Evolutionary conservation across 2,888 invertebrate genomes (phyloP).

Genomic region (Lithophane semibrunnea): DNA sequence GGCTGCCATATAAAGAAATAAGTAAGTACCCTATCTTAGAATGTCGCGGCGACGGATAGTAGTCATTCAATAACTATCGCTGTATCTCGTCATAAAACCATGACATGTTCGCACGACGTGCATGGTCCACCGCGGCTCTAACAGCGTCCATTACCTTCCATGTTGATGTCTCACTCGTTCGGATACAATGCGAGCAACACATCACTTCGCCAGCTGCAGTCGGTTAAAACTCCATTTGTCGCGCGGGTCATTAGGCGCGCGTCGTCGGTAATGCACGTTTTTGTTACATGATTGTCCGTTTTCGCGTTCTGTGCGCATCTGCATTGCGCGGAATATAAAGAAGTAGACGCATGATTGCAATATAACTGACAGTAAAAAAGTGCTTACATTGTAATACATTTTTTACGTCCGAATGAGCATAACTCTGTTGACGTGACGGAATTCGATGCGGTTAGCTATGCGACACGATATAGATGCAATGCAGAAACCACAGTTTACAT

Average conservation of each 20-base stretch:
- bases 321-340: conserved; percentile 52
- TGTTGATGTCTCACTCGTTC: conserved; percentile 13
- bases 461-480: not conserved
- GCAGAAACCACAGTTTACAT: conserved; percentile 30
- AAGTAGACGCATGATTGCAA: conserved; percentile 55
- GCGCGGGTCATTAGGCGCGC: conserved; percentile 44
- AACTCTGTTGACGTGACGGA: conserved; percentile 61
- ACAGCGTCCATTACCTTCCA: conserved; percentile 28
- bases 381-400: conserved; percentile 59
- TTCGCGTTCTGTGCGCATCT: conserved; percentile 49
- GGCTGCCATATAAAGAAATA: conserved; percentile 36
- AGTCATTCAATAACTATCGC: conserved; percentile 18
- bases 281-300: conserved; percentile 51
- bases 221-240: conserved; percentile 56
- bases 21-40: not conserved
- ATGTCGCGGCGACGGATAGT: conserved; percentile 23
- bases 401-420: conserved; percentile 57
- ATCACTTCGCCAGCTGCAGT: conserved; percentile 46
- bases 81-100: conserved; percentile 26
- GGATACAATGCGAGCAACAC: conserved; percentile 19
- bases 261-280: conserved; percentile 57
- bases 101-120: conserved; percentile 18
- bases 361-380: conserved; percentile 53
- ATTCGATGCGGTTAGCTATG: conserved; percentile 44
- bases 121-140: conserved; percentile 13